Evolutionary conservation across 2,888 invertebrate species (phyloP).

Genomic region (Lordiphosa andalusiaca): DNA sequence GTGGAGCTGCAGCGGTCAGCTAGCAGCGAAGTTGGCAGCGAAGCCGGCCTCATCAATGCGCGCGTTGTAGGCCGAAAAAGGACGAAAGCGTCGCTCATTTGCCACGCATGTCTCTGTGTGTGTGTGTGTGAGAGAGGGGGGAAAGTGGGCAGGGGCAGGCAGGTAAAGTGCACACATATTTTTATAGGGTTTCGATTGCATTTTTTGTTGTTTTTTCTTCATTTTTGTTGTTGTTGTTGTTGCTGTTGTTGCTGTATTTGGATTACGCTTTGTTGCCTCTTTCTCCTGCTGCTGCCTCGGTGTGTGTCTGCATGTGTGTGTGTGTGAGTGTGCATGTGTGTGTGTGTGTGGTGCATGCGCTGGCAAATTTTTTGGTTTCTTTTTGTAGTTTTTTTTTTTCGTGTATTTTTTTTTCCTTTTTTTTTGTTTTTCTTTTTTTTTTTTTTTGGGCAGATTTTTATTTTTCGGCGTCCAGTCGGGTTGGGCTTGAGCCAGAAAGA

Average conservation of each 20-base stretch:
- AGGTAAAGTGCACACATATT: slow-evolving; percentile 57
- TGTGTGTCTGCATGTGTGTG: slow-evolving; percentile 7
- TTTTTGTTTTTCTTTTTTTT: slow-evolving; percentile 31
- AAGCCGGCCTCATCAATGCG: slow-evolving; percentile 17
- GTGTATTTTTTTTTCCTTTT: slow-evolving; percentile 29
- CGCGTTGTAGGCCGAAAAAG: slow-evolving; percentile 69
- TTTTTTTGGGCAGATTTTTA: slow-evolving; percentile 75
- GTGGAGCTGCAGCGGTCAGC: slow-evolving; percentile 28
- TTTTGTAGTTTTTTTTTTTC: slow-evolving; percentile 27
- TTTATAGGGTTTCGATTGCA: slow-evolving; percentile 77
- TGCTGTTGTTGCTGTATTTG: slow-evolving; percentile 58
- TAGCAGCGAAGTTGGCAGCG: slow-evolving; percentile 14
- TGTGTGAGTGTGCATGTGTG: slow-evolving; percentile 23
- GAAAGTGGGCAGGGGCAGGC: slow-evolving; percentile 22
- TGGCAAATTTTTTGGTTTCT: slow-evolving; percentile 29
- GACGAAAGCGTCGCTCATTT: slow-evolving; percentile 69
- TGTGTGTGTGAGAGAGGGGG: slow-evolving; percentile 7
- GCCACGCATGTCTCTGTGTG: slow-evolving; percentile 42
- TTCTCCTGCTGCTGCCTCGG: slow-evolving; percentile 18
- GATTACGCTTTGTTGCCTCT: slow-evolving; percentile 67
- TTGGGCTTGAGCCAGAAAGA: slow-evolving; percentile 32
- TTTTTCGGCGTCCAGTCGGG: slow-evolving; percentile 59
- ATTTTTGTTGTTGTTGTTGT: slow-evolving; percentile 20
- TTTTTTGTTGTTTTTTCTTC: slow-evolving; percentile 13
- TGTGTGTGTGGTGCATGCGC: slow-evolving; percentile 25